Evolutionary conservation across 1,140 invertebrate species (phyloP).

Genomic region (Panulirus ornatus): DNA sequence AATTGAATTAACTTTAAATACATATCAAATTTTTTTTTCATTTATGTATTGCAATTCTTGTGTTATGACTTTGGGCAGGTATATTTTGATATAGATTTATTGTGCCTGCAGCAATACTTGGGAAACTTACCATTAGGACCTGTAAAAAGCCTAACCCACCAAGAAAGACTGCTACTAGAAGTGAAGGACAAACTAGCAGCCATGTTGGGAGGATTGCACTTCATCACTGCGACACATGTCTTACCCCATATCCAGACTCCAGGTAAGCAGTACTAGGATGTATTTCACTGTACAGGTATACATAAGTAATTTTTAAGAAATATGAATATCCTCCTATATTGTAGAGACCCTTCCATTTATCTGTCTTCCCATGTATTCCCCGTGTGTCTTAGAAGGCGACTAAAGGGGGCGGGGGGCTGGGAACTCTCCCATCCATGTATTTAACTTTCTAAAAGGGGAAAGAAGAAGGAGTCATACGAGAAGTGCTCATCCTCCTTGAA

Average conservation of each 20-base stretch:
- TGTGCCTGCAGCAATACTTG: constrained; percentile 61
- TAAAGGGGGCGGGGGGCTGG: too few species aligned
- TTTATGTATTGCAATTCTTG: background rate
- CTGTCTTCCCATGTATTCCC: too few species aligned
- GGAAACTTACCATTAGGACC: constrained; percentile 41
- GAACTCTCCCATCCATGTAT: too few species aligned
- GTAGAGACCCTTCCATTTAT: too few species aligned
- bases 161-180: constrained; percentile 66
- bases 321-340: too few species aligned
- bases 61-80: background rate
- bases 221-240: constrained; percentile 48
- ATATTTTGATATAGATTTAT: background rate
- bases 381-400: too few species aligned
- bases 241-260: constrained; percentile 73
- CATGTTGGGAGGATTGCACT: constrained; percentile 60
- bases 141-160: constrained; percentile 51
- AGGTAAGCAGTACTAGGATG: constrained; percentile 68
- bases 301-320: too few species aligned
- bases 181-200: constrained; percentile 65
- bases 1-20: background rate
- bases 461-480: too few species aligned
- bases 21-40: background rate
- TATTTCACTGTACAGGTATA: too few species aligned
- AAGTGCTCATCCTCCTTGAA: too few species aligned
- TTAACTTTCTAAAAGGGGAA: too few species aligned